Evolutionary conservation across 2,888 invertebrate genomes (phyloP), one percentile per base, ranked within the genome.

Genomic region (Drosophila testacea): DNA sequence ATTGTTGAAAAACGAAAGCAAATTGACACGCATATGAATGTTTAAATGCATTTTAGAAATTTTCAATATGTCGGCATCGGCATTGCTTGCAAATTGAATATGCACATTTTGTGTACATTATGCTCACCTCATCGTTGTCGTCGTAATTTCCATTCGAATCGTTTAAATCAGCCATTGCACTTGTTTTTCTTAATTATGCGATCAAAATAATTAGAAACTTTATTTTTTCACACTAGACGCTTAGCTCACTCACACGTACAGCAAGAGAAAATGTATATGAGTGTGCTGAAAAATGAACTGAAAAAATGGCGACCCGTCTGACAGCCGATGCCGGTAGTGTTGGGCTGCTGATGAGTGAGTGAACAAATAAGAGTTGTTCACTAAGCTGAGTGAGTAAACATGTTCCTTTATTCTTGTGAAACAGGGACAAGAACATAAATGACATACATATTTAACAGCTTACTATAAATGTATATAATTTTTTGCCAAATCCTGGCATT

Each of bases 131-230:
- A 27, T 90, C 90, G 51, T 85, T 87, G 56, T 86, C 86, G 22
- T 86, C 77, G 73, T 91, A 91, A 73, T 91, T 88, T 64, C 89
- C 90, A 65, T 90, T 89, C 4, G 89, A 89, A 68, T 91, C 88
- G 36, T 87, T 90, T 6, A 81, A 52, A 64, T 82, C 86, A 4
- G 86, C 77, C 91, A 91, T 91, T 65, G 59, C 64, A 41, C 41
- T 54, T 38, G 16, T 55, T 48, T 50, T 63, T 51, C 41, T 47
- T 56, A 42, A 56, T 30, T 47, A 64, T 54, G 30, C 16, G 7
- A 28, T 42, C 6, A 54, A 44, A 27, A 4, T 51, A 48, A 34
- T 38, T 46, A 28, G 42, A 47, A 57, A 67, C 56, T 39, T 38
- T 36, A 38, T 50, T 62, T 76, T 59, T 59, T 48, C 46, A 50